These are phyloP conservation scores for Hydraecia micacea DNA, from an alignment of 2,888 invertebrate genomes.

Conservation along the genomic window DNA sequence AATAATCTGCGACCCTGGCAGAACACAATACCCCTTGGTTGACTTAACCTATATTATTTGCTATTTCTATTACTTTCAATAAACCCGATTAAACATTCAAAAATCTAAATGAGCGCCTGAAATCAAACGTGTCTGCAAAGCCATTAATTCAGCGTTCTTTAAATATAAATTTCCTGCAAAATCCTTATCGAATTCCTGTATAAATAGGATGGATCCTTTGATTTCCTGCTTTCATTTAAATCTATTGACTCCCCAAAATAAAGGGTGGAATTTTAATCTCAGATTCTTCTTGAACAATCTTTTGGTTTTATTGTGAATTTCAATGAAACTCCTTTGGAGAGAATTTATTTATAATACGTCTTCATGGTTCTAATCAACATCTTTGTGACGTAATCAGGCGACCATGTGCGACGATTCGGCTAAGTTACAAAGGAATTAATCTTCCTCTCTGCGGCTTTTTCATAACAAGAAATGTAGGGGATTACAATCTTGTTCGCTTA, in stretches of 20 bases:
- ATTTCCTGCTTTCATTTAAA: constrained; percentile 80
- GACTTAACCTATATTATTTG: not conserved
- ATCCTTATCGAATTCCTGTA: constrained; percentile 72
- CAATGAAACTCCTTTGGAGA: constrained; percentile 42
- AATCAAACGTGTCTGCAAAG: constrained; percentile 41
- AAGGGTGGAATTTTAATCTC: constrained; percentile 82
- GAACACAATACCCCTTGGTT: not conserved
- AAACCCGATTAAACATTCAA: constrained; percentile 17
- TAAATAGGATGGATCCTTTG: constrained; percentile 74
- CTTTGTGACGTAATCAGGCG: constrained; percentile 39
- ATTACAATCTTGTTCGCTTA: constrained; percentile 32
- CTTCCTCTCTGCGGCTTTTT: constrained; percentile 32
- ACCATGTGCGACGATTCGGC: constrained; percentile 48
- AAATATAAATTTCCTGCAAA: constrained; percentile 58
- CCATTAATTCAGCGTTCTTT: constrained; percentile 40
- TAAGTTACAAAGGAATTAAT: constrained; percentile 55
- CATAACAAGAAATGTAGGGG: constrained; percentile 33
- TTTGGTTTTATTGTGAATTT: constrained; percentile 66
- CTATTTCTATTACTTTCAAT: not conserved
- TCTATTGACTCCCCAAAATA: constrained; percentile 81
- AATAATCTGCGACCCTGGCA: too few species aligned
- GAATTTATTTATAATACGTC: constrained; percentile 59
- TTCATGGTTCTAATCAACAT: constrained; percentile 55
- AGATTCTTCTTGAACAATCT: constrained; percentile 72
- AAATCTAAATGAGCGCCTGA: constrained; percentile 17